A percentile compares a stretch with the other conserved stretches of the same genome.
These are phyloP conservation scores for Ciconia stormi DNA, from an alignment of 2,113 vertebrate genomes.

Conservation along the genomic window DNA sequence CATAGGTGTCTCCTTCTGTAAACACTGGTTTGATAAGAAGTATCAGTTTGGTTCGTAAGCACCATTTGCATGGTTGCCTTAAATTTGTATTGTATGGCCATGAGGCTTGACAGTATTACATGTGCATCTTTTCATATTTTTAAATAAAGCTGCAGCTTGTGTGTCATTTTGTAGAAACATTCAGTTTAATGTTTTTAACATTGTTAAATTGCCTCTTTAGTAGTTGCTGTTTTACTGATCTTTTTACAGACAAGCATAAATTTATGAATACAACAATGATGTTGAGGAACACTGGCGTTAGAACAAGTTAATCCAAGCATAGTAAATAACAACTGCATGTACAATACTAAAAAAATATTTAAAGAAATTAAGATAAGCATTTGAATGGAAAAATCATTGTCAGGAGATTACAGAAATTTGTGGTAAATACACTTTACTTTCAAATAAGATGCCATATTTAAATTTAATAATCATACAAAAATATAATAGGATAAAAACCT, in stretches of 20 bases:
- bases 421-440: background rate
- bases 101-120: background rate
- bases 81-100: background rate
- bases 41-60: slow-evolving; percentile 87
- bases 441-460: background rate
- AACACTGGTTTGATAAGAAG: slow-evolving; percentile 82
- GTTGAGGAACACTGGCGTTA: background rate
- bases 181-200: background rate
- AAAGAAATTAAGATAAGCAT: background rate
- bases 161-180: background rate
- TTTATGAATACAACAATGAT: background rate
- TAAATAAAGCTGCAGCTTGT: background rate
- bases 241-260: background rate
- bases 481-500: background rate
- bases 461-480: background rate
- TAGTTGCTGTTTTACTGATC: background rate
- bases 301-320: background rate
- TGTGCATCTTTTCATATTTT: background rate
- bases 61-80: slow-evolving; percentile 32
- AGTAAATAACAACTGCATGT: background rate
- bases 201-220: background rate
- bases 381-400: background rate
- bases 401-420: background rate
- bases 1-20: slow-evolving; percentile 69
- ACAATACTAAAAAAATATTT: background rate